phyloP scores from a whole-genome alignment of 1,140 invertebrate genomes.

The Pseudomyrmex gracilis region DNA sequence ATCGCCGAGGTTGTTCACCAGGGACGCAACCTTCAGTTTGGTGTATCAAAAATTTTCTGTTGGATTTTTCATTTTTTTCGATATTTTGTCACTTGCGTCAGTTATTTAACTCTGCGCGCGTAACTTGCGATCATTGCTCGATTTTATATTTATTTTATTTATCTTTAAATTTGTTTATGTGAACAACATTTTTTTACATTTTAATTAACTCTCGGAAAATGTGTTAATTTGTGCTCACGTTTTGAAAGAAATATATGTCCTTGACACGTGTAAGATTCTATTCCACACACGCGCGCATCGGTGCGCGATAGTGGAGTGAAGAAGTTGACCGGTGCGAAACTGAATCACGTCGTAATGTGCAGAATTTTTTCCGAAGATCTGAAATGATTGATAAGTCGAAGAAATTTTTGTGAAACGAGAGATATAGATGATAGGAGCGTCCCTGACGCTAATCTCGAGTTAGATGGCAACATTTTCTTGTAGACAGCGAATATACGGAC shows the following conservation, averaged over 20 bases:
- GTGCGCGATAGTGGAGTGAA: no score
- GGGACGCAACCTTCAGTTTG: conserved; percentile 67
- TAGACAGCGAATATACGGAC: conserved; percentile 72
- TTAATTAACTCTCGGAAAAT: no score
- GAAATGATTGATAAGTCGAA: conserved; percentile 24
- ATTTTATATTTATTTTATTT: neutral
- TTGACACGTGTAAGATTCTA: no score
- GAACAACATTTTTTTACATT: no score
- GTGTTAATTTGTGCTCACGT: no score
- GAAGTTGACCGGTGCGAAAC: no score
- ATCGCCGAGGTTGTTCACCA: conserved; percentile 66
- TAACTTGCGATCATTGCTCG: neutral
- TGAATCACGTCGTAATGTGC: neutral
- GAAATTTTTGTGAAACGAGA: neutral
- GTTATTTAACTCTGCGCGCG: neutral
- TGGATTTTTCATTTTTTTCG: neutral
- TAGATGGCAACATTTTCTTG: conserved; percentile 80
- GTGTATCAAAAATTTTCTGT: neutral
- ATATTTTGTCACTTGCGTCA: neutral
- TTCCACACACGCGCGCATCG: no score
- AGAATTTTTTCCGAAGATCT: conserved; percentile 26
- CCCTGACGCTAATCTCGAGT: conserved; percentile 80
- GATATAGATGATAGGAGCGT: conserved; percentile 60
- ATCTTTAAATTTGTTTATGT: neutral
- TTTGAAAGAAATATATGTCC: no score